A percentile compares a stretch with the other conserved stretches of the same genome.
phyloP scores from a whole-genome alignment of 2,888 invertebrate genomes.

The Plagodis dolabraria region DNA sequence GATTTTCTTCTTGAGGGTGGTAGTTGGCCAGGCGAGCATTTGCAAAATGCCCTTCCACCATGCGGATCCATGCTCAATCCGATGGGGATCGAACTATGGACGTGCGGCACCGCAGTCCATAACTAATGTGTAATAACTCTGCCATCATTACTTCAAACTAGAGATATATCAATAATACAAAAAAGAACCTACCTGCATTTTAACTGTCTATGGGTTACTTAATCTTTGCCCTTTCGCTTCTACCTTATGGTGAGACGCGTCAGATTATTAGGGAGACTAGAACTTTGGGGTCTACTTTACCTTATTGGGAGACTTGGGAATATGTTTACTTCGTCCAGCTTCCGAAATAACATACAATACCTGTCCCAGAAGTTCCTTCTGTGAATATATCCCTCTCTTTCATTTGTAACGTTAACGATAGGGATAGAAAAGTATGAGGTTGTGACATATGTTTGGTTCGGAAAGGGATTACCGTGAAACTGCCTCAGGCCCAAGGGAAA shows the following conservation, averaged over 20 bases:
- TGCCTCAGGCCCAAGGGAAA: constrained; percentile 73
- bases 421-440: constrained; percentile 48
- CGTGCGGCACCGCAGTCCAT: too few relatives aligned
- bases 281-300: constrained; percentile 80
- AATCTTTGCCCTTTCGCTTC: constrained; percentile 42
- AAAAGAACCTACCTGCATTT: neutral
- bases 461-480: constrained; percentile 62
- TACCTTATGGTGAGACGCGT: constrained; percentile 71
- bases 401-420: constrained; percentile 42
- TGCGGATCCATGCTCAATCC: too few relatives aligned
- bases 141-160: too few relatives aligned
- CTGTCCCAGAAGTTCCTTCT: constrained; percentile 32
- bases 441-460: constrained; percentile 60
- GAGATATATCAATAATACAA: too few relatives aligned
- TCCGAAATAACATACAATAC: constrained; percentile 45
- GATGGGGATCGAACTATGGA: too few relatives aligned
- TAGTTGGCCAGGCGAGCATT: too few relatives aligned
- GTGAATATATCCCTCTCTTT: constrained; percentile 45
- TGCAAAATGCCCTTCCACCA: too few relatives aligned
- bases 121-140: too few relatives aligned
- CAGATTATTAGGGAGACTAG: constrained; percentile 82
- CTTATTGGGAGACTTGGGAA: constrained; percentile 68
- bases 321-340: constrained; percentile 69
- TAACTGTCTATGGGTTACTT: neutral
- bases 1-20: too few relatives aligned